Conservation (phyloP, 1,140 invertebrate species). For the Adoxophyes honmai region DNA sequence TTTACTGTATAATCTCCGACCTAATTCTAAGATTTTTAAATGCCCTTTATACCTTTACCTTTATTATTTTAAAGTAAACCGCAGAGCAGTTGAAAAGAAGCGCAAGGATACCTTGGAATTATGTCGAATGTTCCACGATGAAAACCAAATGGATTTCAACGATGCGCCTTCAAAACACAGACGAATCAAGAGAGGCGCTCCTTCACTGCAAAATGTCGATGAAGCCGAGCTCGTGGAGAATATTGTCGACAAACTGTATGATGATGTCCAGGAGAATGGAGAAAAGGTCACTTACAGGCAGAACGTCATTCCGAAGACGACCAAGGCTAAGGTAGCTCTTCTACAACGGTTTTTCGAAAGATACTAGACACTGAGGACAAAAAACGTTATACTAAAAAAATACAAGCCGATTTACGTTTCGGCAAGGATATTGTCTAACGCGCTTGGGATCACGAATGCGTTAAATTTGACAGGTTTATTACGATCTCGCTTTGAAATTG, state of each 20-base stretch:
- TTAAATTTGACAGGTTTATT: no score
- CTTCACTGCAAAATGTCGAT: slow-evolving; percentile 25
- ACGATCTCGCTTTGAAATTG: no score
- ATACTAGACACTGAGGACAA: no score
- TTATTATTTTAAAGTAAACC: slow-evolving; percentile 40
- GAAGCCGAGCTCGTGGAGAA: slow-evolving; percentile 42
- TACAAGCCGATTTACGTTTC: no score
- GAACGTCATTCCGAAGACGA: slow-evolving; percentile 24
- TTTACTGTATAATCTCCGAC: no score
- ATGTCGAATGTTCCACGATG: slow-evolving; percentile 53
- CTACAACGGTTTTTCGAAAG: no score
- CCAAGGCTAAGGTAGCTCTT: slow-evolving; percentile 29
- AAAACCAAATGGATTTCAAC: slow-evolving; percentile 26
- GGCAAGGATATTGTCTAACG: no score
- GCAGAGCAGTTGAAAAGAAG: slow-evolving; percentile 47
- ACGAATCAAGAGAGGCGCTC: slow-evolving; percentile 36
- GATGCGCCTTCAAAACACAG: neutral
- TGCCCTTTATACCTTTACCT: no score
- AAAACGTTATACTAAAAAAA: no score
- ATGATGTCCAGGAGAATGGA: slow-evolving; percentile 46
- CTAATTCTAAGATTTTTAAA: no score
- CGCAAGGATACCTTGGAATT: slow-evolving; percentile 60
- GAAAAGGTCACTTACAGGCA: slow-evolving; percentile 37
- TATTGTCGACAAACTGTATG: slow-evolving; percentile 59
- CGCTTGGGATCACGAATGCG: no score